Evolutionary conservation across 2,888 invertebrate genomes (phyloP), one percentile per base, ranked within the genome.

Genomic region (Tiliacea aurago): DNA sequence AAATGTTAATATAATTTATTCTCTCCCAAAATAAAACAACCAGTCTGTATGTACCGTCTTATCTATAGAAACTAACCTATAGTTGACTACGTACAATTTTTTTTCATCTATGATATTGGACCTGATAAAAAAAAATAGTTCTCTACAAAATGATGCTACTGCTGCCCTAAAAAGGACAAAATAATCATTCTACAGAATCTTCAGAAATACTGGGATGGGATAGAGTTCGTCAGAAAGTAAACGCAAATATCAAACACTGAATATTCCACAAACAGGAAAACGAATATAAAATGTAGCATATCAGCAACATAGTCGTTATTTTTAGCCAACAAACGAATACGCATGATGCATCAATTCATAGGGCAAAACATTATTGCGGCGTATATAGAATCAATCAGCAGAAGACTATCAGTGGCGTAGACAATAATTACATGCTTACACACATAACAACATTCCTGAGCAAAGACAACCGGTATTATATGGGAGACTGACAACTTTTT

Each of bases 401-500:
- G 33, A 68, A 74, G 43, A 58, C 41, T 68, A 56, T 70, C 67
- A 33, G 11, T 63, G n/a, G 41, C 55, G 49, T 45, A 56, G n/a
- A 69, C 47, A 71, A 69, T 72, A 75, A 75, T 83, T 75, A 75
- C 43, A 66, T 68, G 59, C 41, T 59, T 23, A 73, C 59, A 64
- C 58, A 81, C 55, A 72, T 33, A 66, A 23, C 62, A 41, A 64
- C 80, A 81, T 83, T 81, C 76, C 56, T 80, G 61, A 61, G 64
- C 43, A 72, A 83, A 79, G 75, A 70, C 68, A 81, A 83, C 81
- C 76, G 76, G 81, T 81, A 75, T 80, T 56, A n/a, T 83, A 82
- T 72, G 72, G 76, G 49, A 76, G 66, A 61, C 66, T 53, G 53
- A 61, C 80, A 1, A 70, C 56, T 81, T 83, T 80, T 83, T 81